Evolutionary conservation across 2,888 invertebrate species (phyloP), one percentile per base, ranked within the genome.

Genomic region (Drosophila percnosoma): DNA sequence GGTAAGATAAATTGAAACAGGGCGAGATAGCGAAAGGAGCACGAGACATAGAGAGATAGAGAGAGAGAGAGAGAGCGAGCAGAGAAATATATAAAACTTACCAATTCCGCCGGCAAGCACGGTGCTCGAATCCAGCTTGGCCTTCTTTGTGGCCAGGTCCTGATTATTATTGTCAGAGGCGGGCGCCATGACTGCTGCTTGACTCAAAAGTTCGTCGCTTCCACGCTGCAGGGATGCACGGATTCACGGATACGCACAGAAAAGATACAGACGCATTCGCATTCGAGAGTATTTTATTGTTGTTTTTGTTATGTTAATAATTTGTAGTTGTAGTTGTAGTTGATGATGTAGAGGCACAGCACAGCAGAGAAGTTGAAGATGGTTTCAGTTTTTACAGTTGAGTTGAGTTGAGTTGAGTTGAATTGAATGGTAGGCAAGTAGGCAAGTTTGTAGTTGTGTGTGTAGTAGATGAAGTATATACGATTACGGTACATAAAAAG

Each of bases 161-260:
- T 96, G 96, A 94, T 98, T 98, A 94, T 98, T 98, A 95, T 98
- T 97, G 94, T 98, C 98, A 94, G 97, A 97, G 94, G 97, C 97
- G 92, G 97, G 97, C 94, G 97, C 97, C 96, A 98, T 97, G 93
- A 98, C 97, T 95, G 97, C 97, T 94, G 97, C 97, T 95, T 98
- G 97, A 94, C 98, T 97, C 94, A 98, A 95, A 94, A 98, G 96
- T 95, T 98, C 98, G 96, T 98, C 98, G 94, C 98, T 98, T 95
- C 98, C 98, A 95, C 98, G 97, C 98, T 98, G 96, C 61, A 73
- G 59, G 62, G 59, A 78, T 68, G 65, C 57, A 63, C 58, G 52
- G 45, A 74, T 77, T 55, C 48, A 42, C 21, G 62, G 33, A 42
- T 48, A 42, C 64, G 51, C 75, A 61, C 45, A 76, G 51, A 51